These are phyloP conservation scores for Callimico goeldii DNA, from an alignment of 2,797 vertebrate genomes.

Conservation along the genomic window DNA sequence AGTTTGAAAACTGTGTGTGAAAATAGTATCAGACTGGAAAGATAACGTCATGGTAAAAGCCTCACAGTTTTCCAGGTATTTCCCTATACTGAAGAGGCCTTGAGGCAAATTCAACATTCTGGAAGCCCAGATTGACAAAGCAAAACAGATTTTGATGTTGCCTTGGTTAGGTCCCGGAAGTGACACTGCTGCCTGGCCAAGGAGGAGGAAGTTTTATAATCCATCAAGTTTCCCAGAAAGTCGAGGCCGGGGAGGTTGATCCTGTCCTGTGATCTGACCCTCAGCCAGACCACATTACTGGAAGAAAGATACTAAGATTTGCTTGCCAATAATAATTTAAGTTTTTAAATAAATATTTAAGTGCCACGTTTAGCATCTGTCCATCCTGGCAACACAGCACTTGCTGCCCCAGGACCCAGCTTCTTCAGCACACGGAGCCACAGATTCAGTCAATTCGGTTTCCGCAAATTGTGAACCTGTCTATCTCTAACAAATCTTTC, in stretches of 20 bases:
- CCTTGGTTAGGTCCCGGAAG: constrained; percentile 55
- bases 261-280: constrained; percentile 70
- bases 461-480: constrained; percentile 98
- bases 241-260: constrained; percentile 70
- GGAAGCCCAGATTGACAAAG: constrained; percentile 69
- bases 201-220: constrained; percentile 40
- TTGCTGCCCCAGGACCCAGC: constrained; percentile 76
- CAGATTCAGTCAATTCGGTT: constrained; percentile 94
- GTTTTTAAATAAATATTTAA: constrained; percentile 91
- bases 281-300: constrained; percentile 76
- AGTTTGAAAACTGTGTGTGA: constrained; percentile 74
- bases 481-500: constrained; percentile 96
- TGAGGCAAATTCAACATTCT: constrained; percentile 44
- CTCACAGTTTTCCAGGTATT: constrained; percentile 73
- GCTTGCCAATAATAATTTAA: constrained; percentile 89
- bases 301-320: constrained; percentile 80
- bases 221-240: constrained; percentile 69
- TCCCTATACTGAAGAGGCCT: constrained; percentile 68
- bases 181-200: constrained; percentile 55
- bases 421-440: constrained; percentile 71
- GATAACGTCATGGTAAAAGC: constrained; percentile 54
- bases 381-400: constrained; percentile 65
- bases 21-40: constrained; percentile 67
- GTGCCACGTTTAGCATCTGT: constrained; percentile 83
- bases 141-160: constrained; percentile 42